These are phyloP conservation scores for Leucophora obtusa DNA, from an alignment of 2,888 invertebrate species.

Conservation along the genomic window DNA sequence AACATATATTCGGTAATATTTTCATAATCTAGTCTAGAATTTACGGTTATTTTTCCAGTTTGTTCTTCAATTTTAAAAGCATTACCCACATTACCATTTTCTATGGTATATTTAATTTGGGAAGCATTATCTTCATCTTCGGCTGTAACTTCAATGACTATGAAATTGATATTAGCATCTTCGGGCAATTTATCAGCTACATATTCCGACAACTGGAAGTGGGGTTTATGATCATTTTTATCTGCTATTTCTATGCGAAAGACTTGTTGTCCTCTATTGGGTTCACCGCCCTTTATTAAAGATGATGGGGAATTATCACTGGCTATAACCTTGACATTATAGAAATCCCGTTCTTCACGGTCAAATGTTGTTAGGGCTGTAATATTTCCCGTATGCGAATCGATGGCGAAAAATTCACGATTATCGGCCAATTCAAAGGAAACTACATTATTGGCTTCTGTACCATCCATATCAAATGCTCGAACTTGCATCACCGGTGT, in stretches of 20 bases:
- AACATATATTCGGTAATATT: constrained; percentile 90
- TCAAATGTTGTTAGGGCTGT: constrained; percentile 90
- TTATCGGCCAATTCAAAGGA: constrained; percentile 86
- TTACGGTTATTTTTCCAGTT: constrained; percentile 91
- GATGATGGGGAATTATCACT: constrained; percentile 94
- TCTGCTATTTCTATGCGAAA: constrained; percentile 96
- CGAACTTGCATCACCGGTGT: constrained; percentile 91
- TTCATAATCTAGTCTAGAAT: constrained; percentile 89
- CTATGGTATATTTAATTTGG: constrained; percentile 91
- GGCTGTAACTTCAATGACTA: constrained; percentile 93
- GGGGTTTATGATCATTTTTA: constrained; percentile 96
- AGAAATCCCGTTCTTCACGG: constrained; percentile 89
- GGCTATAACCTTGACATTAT: constrained; percentile 93
- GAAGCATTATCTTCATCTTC: constrained; percentile 93
- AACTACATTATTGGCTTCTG: constrained; percentile 89
- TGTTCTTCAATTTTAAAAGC: constrained; percentile 91
- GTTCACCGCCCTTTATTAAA: constrained; percentile 82
- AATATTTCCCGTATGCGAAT: constrained; percentile 91
- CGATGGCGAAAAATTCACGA: constrained; percentile 89
- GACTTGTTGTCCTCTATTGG: constrained; percentile 88
- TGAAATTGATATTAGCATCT: constrained; percentile 89
- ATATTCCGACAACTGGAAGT: constrained; percentile 88
- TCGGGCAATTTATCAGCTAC: constrained; percentile 88
- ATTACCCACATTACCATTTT: constrained; percentile 90
- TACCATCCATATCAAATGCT: constrained; percentile 92